These are phyloP conservation scores for Danio choprae DNA, from an alignment of 2,797 vertebrate species.

Conservation along the genomic window DNA sequence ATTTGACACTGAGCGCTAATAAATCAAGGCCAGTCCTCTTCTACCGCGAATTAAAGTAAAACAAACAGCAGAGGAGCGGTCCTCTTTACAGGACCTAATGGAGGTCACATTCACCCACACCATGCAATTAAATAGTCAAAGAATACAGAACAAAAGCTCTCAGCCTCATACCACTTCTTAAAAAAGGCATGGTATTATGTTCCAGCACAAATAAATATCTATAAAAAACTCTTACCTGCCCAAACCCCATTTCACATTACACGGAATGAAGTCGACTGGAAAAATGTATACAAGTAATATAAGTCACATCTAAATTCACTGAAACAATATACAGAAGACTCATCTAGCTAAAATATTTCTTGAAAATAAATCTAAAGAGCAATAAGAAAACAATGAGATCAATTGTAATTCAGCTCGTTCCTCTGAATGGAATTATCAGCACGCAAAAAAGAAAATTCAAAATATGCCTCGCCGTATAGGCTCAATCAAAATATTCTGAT, in stretches of 20 bases:
- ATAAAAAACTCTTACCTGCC: constrained; percentile 50
- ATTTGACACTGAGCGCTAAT: constrained; percentile 77
- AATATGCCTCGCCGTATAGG: constrained; percentile 79
- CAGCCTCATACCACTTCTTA: constrained; percentile 43
- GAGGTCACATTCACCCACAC: constrained; percentile 77
- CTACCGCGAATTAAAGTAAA: constrained; percentile 75
- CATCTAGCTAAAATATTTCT: constrained; percentile 49
- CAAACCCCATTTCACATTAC: constrained; percentile 55
- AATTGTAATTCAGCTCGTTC: constrained; percentile 85
- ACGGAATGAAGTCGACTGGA: constrained; percentile 47
- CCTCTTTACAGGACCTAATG: constrained; percentile 78
- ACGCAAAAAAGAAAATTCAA: constrained; percentile 80
- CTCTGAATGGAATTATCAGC: constrained; percentile 83
- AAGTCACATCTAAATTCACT: constrained; percentile 48
- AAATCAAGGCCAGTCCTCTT: constrained; percentile 78
- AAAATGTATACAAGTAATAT: constrained; percentile 51
- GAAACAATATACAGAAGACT: constrained; percentile 48
- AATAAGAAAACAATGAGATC: constrained; percentile 77
- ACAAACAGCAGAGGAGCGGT: constrained; percentile 76
- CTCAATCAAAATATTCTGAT: constrained; percentile 87
- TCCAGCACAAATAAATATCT: constrained; percentile 60
- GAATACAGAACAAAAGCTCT: constrained; percentile 39
- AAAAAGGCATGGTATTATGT: constrained; percentile 52
- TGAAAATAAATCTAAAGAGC: constrained; percentile 61
- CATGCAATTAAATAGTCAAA: constrained; percentile 51